Evolutionary conservation across 2,888 invertebrate species (phyloP), one percentile per base, ranked within the genome.

Genomic region (Drosophila demipolita): DNA sequence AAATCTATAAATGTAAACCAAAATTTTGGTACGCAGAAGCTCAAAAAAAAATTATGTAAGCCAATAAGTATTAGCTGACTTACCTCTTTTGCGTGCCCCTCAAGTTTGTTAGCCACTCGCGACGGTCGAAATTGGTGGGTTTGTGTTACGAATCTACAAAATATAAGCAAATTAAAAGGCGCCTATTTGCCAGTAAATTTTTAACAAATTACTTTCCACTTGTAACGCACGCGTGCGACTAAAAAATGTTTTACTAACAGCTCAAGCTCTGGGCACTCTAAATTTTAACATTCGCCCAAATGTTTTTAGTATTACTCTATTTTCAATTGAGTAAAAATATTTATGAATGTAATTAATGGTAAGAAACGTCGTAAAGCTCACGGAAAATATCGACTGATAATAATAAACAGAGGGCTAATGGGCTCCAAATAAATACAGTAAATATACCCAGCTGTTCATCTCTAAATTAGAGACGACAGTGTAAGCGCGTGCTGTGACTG

Each of bases 1-100:
- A 78, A 36, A 36, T 70, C 64, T 58, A 53, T 57, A 54, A 62
- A 57, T 36, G 63, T 54, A 65, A 78, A 76, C 71, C 53, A 58
- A 69, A 69, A 63, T 59, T 84, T 84, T 70, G 61, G 58, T 3
- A 57, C 49, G 32, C 63, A 61, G 26, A 40, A 71, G 63, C 33
- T 38, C 42, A n/a, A 15, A 54, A 78, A 87, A 60, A 78, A 82
- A 87, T 83, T 83, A 83, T 83, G 76, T 83, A 83, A 83, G 83
- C 62, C 45, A n/a, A 15, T 38, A 17, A 36, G 55, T 32, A 8
- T 32, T 35, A 35, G 26, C 7, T 1, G 7, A 26, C 76, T 69
- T 67, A 82, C 87, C 79, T 73, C 53, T 23, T 33, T 62, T 55
- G 29, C 29, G 32, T 59, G 60, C 52, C 60, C 49, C 15, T 64